Conservation (phyloP, 2,113 vertebrate species). For the Cairina moschata region DNA sequence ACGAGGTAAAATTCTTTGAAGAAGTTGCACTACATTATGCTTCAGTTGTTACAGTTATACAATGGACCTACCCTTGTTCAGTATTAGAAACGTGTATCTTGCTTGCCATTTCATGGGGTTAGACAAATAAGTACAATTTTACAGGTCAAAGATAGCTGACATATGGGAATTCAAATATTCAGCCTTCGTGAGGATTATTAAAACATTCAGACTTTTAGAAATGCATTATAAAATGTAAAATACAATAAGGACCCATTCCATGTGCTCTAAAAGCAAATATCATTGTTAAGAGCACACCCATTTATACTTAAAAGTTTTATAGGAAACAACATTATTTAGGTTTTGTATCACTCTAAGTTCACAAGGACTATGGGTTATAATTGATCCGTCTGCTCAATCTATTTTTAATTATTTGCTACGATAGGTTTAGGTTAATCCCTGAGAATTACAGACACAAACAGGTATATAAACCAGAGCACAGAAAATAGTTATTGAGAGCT, state of each 20-base stretch:
- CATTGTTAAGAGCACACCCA: background rate
- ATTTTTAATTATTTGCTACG: constrained; percentile 71
- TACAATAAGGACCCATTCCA: background rate
- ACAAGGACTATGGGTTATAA: constrained; percentile 28
- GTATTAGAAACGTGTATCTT: background rate
- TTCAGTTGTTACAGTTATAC: background rate
- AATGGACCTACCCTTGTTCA: background rate
- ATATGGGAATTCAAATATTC: background rate
- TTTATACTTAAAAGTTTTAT: background rate
- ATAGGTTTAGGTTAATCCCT: constrained; percentile 64
- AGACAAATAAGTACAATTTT: background rate
- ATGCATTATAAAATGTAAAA: background rate
- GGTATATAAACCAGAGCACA: background rate
- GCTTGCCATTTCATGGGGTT: background rate
- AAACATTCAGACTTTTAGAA: background rate
- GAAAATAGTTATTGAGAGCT: constrained; percentile 47
- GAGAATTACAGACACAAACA: constrained; percentile 31
- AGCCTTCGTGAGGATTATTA: background rate
- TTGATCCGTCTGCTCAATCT: constrained; percentile 42
- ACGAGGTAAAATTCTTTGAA: background rate
- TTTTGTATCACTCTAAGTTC: background rate
- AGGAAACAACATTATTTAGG: background rate
- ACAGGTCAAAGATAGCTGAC: background rate
- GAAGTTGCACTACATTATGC: background rate
- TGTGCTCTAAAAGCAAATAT: background rate